A percentile compares a stretch with the other conserved stretches of the same genome.
Evolutionary conservation across 2,888 invertebrate genomes (phyloP).

Genomic region (Lymantria dispar): DNA sequence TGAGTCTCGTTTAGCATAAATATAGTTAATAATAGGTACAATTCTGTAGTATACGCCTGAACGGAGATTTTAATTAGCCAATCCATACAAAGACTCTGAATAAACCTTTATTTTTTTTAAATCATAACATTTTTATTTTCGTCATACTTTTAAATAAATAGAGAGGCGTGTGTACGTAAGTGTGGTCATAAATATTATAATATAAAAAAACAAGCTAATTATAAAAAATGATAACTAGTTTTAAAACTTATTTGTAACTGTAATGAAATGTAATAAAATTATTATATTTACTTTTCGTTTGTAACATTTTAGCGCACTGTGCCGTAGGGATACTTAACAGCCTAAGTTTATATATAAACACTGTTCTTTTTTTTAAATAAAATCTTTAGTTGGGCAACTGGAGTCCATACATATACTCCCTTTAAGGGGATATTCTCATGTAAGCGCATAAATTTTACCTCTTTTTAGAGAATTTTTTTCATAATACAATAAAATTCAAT

Average conservation of each 20-base stretch:
- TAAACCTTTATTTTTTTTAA: background rate
- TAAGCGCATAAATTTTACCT: too few species aligned
- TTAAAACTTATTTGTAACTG: constrained; percentile 63
- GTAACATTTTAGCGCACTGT: constrained; percentile 34
- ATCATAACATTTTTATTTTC: background rate
- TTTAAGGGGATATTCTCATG: too few species aligned
- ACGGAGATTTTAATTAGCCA: constrained; percentile 19
- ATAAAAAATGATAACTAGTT: constrained; percentile 59
- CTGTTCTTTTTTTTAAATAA: constrained; percentile 18
- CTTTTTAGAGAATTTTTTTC: too few species aligned
- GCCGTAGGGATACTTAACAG: constrained; percentile 42
- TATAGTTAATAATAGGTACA: constrained; percentile 1
- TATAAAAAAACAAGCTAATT: constrained; percentile 52
- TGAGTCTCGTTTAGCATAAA: background rate
- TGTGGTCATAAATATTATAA: constrained; percentile 39
- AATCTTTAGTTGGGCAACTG: constrained; percentile 19
- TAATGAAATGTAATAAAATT: constrained; percentile 59
- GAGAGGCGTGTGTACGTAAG: constrained; percentile 37
- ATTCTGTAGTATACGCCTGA: constrained; percentile 10
- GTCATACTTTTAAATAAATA: background rate
- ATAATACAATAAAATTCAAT: too few species aligned
- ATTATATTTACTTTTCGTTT: constrained; percentile 32
- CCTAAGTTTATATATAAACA: constrained; percentile 32
- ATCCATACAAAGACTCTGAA: constrained; percentile 11
- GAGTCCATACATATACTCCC: too few species aligned